Conservation (phyloP, 2,888 invertebrate genomes). For the Zygogramma bicolorata region DNA sequence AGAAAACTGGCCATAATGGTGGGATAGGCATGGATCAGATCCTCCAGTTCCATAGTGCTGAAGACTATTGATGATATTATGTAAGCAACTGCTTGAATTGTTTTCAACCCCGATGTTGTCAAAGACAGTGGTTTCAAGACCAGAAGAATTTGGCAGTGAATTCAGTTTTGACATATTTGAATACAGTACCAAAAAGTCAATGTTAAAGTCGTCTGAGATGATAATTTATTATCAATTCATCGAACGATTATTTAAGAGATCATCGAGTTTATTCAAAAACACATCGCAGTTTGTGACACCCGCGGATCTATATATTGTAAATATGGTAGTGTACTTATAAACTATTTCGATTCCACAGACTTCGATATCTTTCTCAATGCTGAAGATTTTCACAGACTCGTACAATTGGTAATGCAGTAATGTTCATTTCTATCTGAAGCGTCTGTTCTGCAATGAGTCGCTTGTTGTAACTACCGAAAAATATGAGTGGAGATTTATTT, state of each 20-base stretch:
- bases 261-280: background rate
- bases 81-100: background rate
- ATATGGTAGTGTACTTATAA: background rate
- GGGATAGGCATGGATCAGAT: background rate
- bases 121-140: no score
- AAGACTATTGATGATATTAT: background rate
- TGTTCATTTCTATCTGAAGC: no score
- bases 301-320: background rate
- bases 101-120: background rate
- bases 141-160: background rate
- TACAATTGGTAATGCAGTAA: no score
- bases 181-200: background rate
- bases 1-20: no score
- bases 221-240: background rate
- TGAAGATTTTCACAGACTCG: background rate
- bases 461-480: no score
- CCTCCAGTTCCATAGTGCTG: background rate
- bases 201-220: background rate
- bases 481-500: no score
- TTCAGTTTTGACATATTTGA: background rate
- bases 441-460: no score
- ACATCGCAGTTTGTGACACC: background rate
- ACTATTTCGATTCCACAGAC: background rate
- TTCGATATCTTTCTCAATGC: slow-evolving; percentile 5
- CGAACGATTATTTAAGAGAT: background rate